Evolutionary conservation across 2,888 invertebrate genomes (phyloP).

Genomic region (Psylliodes chrysocephalus): DNA sequence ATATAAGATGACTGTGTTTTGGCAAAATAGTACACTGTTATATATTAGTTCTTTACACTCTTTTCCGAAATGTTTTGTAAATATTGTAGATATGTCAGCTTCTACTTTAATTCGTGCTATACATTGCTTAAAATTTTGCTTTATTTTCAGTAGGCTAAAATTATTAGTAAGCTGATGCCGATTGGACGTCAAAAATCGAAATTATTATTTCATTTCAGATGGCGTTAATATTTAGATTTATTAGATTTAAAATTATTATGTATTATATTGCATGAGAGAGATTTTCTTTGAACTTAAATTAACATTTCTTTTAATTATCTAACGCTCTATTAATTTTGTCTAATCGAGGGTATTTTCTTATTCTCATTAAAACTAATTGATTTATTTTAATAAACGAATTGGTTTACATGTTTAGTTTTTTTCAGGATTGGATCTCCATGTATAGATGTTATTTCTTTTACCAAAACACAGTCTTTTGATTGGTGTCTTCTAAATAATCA

Average conservation of each 20-base stretch:
- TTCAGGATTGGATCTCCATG: constrained; percentile 30
- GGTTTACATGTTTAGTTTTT: constrained; percentile 15
- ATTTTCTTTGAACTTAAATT: not conserved
- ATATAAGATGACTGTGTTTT: constrained; percentile 50
- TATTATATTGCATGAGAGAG: no score
- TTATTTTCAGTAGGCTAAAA: constrained; percentile 30
- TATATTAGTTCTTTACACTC: constrained; percentile 37
- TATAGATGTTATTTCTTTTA: constrained; percentile 34
- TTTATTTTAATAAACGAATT: constrained; percentile 1
- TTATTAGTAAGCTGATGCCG: not conserved
- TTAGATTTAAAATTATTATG: not conserved
- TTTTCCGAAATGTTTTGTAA: constrained; percentile 27
- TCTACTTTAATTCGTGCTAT: constrained; percentile 11
- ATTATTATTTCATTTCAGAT: not conserved
- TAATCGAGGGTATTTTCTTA: no score
- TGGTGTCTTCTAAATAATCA: constrained; percentile 21
- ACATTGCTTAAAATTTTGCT: constrained; percentile 32
- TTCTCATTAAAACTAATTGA: not conserved
- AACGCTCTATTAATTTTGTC: not conserved
- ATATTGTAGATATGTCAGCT: constrained; percentile 24
- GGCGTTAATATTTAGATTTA: not conserved
- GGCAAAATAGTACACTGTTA: constrained; percentile 39
- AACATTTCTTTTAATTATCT: not conserved
- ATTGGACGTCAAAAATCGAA: not conserved
- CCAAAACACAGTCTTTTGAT: constrained; percentile 49